A percentile compares a stretch with the other conserved stretches of the same genome.
Evolutionary conservation across 2,888 invertebrate species (phyloP).

Genomic region (Schizaphis graminum): DNA sequence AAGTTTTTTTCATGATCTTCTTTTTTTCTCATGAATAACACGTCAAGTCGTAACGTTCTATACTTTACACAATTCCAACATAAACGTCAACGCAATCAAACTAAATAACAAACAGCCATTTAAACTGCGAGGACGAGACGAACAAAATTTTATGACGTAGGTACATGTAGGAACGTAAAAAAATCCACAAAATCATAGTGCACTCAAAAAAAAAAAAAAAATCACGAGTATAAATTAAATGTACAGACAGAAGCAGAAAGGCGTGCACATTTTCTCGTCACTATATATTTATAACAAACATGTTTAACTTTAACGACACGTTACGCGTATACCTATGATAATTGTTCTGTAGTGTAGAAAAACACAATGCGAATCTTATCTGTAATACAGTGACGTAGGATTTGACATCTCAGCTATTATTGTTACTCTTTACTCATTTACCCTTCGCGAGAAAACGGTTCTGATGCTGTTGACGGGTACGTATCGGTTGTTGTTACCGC

Average conservation of each 20-base stretch:
- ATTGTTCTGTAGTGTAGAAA: not conserved
- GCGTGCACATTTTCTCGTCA: not conserved
- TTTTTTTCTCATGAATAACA: constrained; percentile 9
- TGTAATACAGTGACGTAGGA: not conserved
- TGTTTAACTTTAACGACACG: not conserved
- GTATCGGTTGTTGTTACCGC: not conserved
- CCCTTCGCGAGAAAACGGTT: not conserved
- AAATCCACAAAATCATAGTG: not conserved
- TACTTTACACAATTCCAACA: constrained; percentile 25
- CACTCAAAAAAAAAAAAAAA: not conserved
- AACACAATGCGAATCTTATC: not conserved
- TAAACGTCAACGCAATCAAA: constrained; percentile 45
- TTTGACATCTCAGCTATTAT: not conserved
- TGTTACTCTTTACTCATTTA: not conserved
- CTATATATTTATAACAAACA: not conserved
- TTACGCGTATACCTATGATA: not conserved
- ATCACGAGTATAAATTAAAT: not conserved
- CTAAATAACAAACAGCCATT: constrained; percentile 9
- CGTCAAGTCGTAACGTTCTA: not conserved
- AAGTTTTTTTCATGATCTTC: not conserved
- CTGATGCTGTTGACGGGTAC: not conserved
- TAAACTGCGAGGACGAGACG: not conserved
- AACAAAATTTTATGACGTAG: not conserved
- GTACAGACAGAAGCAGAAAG: not conserved
- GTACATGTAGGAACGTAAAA: not conserved